These are phyloP conservation scores for Ictidomys tridecemlineatus DNA, from an alignment of 2,113 vertebrate species.

Conservation along the genomic window DNA sequence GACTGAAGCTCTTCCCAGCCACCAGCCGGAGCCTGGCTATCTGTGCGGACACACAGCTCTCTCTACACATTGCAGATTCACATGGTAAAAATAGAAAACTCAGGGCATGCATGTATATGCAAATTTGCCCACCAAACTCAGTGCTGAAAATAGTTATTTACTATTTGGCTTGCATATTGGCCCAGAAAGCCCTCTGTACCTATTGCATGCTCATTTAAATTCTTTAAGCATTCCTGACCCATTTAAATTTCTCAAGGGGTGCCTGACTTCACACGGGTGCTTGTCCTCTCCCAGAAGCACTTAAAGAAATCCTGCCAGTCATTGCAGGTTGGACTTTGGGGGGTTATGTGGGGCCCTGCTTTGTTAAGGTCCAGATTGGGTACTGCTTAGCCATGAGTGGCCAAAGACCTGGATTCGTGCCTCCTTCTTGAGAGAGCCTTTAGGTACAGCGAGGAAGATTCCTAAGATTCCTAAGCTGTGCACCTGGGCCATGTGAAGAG, in stretches of 20 bases:
- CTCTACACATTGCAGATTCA: constrained; percentile 65
- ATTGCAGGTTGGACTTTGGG: background rate
- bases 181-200: constrained; percentile 82
- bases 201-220: constrained; percentile 81
- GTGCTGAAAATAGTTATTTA: constrained; percentile 84
- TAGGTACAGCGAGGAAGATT: background rate
- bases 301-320: constrained; percentile 50
- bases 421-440: background rate
- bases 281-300: background rate
- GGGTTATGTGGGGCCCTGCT: background rate
- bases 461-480: background rate
- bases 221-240: constrained; percentile 82
- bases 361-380: background rate
- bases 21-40: constrained; percentile 13
- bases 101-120: constrained; percentile 73
- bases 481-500: background rate
- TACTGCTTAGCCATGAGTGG: background rate
- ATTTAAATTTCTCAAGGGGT: constrained; percentile 80
- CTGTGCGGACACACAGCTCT: background rate
- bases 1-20: constrained; percentile 32
- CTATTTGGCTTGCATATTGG: constrained; percentile 82
- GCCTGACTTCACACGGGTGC: constrained; percentile 67
- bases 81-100: constrained; percentile 78
- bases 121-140: constrained; percentile 78
- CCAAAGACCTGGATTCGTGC: background rate